Conservation (phyloP, 2,888 invertebrate species). For the Agrotis clavis region DNA sequence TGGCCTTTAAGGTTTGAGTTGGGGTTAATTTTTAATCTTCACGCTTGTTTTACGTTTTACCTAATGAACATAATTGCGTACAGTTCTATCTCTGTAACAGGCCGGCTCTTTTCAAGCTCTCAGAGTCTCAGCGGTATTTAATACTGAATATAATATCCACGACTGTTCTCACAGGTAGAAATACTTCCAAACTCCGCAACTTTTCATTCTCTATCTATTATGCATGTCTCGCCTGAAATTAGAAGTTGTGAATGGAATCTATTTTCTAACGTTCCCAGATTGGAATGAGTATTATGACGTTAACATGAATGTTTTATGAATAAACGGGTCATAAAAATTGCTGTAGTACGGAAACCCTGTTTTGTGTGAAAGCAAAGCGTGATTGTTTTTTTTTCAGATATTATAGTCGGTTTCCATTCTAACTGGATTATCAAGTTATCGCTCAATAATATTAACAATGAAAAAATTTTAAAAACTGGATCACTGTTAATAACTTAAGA, state of each 20-base stretch:
- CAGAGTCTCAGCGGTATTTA: not conserved
- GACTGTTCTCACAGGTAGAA: not conserved
- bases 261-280: conserved; percentile 16
- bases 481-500: not conserved
- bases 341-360: not conserved
- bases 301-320: not conserved
- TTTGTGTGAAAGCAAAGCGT: no score
- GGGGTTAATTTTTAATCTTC: conserved; percentile 10
- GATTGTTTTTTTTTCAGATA: no score
- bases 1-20: conserved; percentile 20
- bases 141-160: not conserved
- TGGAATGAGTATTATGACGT: conserved; percentile 8
- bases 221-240: conserved; percentile 12
- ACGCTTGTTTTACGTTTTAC: conserved; percentile 16
- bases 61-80: not conserved
- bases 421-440: no score
- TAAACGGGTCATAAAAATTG: not conserved
- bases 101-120: not conserved
- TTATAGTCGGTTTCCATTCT: no score
- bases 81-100: not conserved
- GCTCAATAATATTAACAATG: no score
- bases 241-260: conserved; percentile 22
- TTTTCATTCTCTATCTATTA: conserved; percentile 24
- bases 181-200: not conserved
- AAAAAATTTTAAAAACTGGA: not conserved